A percentile compares a stretch with the other conserved stretches of the same genome.
phyloP scores from a whole-genome alignment of 2,797 vertebrate species.

The Thamnophis elegans region DNA sequence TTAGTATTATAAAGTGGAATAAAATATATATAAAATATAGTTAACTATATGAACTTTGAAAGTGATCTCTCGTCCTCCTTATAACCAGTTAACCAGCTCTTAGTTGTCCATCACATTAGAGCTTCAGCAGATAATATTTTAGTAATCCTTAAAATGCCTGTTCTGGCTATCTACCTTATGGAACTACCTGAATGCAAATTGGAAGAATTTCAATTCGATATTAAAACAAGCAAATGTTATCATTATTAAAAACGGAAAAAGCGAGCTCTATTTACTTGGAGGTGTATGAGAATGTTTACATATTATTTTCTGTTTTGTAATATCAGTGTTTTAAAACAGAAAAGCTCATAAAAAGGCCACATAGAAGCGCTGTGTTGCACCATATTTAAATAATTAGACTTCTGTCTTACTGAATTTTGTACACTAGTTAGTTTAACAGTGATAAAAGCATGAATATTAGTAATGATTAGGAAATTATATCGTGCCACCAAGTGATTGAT shows the following conservation, averaged over 20 bases:
- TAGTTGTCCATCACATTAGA: neutral
- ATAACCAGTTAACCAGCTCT: neutral
- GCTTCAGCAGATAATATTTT: neutral
- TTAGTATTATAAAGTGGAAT: neutral
- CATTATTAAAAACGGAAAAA: conserved; percentile 49
- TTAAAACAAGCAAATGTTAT: conserved; percentile 42
- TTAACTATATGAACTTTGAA: neutral
- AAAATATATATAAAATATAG: neutral
- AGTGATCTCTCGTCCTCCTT: neutral
- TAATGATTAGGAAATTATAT: conserved; percentile 76
- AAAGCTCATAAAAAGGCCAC: conserved; percentile 65
- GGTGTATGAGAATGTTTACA: conserved; percentile 53
- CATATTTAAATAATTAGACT: conserved; percentile 79
- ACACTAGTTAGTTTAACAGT: conserved; percentile 64
- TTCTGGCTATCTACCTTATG: conserved; percentile 10
- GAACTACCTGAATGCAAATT: conserved; percentile 39
- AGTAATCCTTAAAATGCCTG: neutral
- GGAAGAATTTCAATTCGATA: conserved; percentile 40
- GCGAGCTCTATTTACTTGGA: conserved; percentile 57
- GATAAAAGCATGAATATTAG: conserved; percentile 73
- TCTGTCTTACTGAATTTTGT: conserved; percentile 69
- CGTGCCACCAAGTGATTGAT: conserved; percentile 73
- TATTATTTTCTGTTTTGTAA: conserved; percentile 48
- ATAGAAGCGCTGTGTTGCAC: conserved; percentile 66
- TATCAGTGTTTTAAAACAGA: conserved; percentile 62